Evolutionary conservation across 37 sponge, comb jelly and placozoan species (phyloP), one percentile per base, ranked within the genome.

Genomic region (Aplysina aerophoba): DNA sequence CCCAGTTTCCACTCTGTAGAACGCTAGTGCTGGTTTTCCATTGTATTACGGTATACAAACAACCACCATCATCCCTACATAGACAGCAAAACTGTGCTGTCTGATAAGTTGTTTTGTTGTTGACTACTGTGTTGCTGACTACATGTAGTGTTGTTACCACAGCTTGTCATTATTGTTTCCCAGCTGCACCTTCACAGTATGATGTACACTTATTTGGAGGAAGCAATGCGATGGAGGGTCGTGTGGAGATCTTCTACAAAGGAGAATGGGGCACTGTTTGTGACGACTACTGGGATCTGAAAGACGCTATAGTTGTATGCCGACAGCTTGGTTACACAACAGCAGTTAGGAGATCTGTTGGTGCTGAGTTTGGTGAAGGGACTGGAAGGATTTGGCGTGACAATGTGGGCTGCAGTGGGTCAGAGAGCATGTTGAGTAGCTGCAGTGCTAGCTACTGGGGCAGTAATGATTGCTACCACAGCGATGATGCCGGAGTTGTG

Each of bases 401-500:
- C 82, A 81, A 62, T 59, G 60, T 81, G 44, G 34, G 28, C 37
- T 81, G 82, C 82, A 62, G 31, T 27, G 63, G 82, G 27, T 15
- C 13, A 1, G 82, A 81, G 44, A 37, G 59, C 16, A 35, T 15
- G 30, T 11, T 81, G 1, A 31, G 25, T 31, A n/a, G 59, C 31
- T 81, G 82, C 25, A 4, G 6, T 20, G 44, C 60, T 75, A 31
- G 17, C 3, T 75, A 65, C 16, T 86, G 86, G 86, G 86, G 67
- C 27, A 41, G 15, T 20, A 33, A 63, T 15, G 27, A 62, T 30
- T 86, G 86, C 28, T 28, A 63, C 8, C 86, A 86, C 57, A 39
- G 33, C 0, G 38, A 37, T 79, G 86, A 86, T 79, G 86, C 80
- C 13, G 86, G 86, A 3, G 86, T 86, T 0, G 61, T 77, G 63